These are phyloP conservation scores for Holacanthus passer DNA, from an alignment of 2,113 vertebrate species.

Conservation along the genomic window DNA sequence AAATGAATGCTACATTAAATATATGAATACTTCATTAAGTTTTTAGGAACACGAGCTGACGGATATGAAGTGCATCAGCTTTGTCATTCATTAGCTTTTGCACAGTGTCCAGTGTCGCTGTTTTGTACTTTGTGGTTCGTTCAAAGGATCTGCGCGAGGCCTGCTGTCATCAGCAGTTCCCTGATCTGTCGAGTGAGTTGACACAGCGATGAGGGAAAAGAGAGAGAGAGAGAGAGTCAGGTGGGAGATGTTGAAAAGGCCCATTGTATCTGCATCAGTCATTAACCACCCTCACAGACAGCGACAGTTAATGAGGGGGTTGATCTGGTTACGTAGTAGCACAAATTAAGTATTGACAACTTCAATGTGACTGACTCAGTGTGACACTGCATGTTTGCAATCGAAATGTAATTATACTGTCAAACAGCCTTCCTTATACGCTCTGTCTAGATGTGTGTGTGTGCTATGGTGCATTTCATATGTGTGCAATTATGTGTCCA, in stretches of 20 bases:
- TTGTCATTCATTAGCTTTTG: constrained; percentile 64
- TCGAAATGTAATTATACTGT: not conserved
- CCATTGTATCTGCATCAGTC: constrained; percentile 28
- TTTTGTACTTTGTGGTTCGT: constrained; percentile 70
- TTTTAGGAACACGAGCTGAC: not conserved
- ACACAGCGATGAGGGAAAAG: not conserved
- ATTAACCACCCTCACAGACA: constrained; percentile 41
- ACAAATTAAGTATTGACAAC: not conserved
- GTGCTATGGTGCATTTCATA: not conserved
- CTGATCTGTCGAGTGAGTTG: constrained; percentile 32
- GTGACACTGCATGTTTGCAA: too few species aligned
- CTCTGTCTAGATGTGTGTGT: not conserved
- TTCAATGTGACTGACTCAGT: too few species aligned
- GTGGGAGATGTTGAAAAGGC: constrained; percentile 20
- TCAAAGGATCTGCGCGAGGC: constrained; percentile 37
- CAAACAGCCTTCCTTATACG: not conserved
- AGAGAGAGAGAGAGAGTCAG: constrained; percentile 10
- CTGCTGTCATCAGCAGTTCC: constrained; percentile 65
- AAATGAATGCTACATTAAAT: not conserved
- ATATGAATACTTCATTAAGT: not conserved
- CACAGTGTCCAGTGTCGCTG: not conserved
- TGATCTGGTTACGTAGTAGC: not conserved
- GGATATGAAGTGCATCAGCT: not conserved
- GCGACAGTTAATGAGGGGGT: constrained; percentile 15
- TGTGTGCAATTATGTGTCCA: not conserved